Base-by-base conservation (phyloP, 2,797 vertebrate genomes). In the Mus spretus region DNA sequence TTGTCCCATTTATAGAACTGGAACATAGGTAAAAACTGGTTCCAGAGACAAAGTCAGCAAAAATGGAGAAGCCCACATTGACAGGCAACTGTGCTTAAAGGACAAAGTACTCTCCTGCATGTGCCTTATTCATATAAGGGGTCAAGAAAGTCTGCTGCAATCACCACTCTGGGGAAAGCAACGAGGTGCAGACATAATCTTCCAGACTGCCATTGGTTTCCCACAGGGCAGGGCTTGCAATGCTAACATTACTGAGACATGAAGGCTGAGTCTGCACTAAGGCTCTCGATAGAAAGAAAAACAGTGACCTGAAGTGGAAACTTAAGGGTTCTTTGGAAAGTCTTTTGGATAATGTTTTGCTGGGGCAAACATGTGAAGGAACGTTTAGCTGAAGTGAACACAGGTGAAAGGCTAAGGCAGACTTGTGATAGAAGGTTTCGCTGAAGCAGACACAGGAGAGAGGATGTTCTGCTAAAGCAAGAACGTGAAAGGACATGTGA, bases 31-130 rank as follows among this genome's bases (percentile, higher is more conserved):
- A 94, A 85, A 87, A 86, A 75, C 44, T 82, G 78, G 19, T 88
- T 95, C 78, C 53, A 90, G 90, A 93, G 82, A 72, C 94, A 50
- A 92, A 86, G 37, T 50, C 83, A 75, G 61, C 83, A 82, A 40
- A 91, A 81, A 84, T 31, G 57, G 47, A 44, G 40, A 90, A 94
- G 53, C 75, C 20, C 2, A 82, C 75, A 47, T 55, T 61, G 79
- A 15, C 61, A 77, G 47, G 77, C 70, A 88, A 88, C 44, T 8
- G 34, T 61, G 31, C n/a, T 89, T 55, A 85, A 86, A 89, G 34
- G 81, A 40, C 24, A 95, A 67, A 82, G 8, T 5, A 13, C 67
- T 63, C n/a, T 88, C 86, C 82, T 55, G 40, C 1, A 0, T 89
- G 57, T 34, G 22, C 57, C 26, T 26, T 75, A 67, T 26, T 65